phyloP scores from a whole-genome alignment of 2,797 vertebrate species.

The Sebastes trivittatus region DNA sequence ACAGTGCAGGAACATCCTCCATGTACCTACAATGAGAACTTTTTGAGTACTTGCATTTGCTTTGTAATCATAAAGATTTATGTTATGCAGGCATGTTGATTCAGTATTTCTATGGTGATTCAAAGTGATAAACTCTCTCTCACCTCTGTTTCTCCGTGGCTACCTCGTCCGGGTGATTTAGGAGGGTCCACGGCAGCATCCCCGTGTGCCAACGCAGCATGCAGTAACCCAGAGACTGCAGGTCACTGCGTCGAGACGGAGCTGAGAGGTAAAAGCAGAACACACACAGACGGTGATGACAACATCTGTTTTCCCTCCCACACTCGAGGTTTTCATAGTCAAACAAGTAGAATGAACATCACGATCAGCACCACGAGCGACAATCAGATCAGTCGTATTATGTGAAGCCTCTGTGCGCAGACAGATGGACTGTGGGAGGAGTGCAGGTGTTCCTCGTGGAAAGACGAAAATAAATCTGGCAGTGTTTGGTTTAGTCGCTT shows the following conservation, averaged over 20 bases:
- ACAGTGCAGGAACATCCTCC: slow-evolving; percentile 72
- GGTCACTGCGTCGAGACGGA: slow-evolving; percentile 92
- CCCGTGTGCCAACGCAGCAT: slow-evolving; percentile 90
- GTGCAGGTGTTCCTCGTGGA: neutral
- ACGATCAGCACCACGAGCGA: neutral
- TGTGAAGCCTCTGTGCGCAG: neutral
- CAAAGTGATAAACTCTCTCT: slow-evolving; percentile 13
- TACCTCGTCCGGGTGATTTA: slow-evolving; percentile 75
- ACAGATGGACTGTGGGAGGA: slow-evolving; percentile 40
- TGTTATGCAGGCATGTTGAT: neutral
- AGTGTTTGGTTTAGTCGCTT: neutral
- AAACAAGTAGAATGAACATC: neutral
- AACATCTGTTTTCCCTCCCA: neutral
- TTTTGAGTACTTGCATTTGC: neutral
- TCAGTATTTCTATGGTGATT: neutral
- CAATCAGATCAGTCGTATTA: neutral
- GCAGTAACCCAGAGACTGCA: slow-evolving; percentile 94
- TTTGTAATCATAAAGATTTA: neutral
- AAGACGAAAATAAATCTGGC: neutral
- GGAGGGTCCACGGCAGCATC: slow-evolving; percentile 86
- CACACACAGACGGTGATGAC: neutral
- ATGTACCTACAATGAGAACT: slow-evolving; percentile 65
- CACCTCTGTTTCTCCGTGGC: slow-evolving; percentile 87
- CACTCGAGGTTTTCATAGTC: neutral
- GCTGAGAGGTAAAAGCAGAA: slow-evolving; percentile 70